phyloP scores from a whole-genome alignment of 2,113 vertebrate species.

The Prunella fulvescens region DNA sequence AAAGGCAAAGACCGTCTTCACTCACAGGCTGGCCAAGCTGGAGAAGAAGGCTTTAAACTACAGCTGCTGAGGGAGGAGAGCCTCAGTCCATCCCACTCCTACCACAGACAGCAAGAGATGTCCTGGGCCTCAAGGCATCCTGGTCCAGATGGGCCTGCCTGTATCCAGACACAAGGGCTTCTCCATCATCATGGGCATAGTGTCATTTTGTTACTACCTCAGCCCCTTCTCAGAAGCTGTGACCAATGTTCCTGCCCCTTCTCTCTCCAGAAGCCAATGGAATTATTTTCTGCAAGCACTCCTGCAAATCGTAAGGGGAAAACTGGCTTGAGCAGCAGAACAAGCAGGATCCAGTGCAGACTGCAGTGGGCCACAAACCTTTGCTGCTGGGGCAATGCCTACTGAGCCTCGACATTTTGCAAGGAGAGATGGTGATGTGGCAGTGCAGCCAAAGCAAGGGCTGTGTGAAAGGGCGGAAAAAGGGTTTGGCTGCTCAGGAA shows the following conservation, averaged over 20 bases:
- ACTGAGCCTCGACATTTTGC: neutral
- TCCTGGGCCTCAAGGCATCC: neutral
- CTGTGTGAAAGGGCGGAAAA: neutral
- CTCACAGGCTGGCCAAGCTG: neutral
- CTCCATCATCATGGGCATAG: neutral
- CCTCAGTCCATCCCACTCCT: neutral
- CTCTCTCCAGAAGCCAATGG: neutral
- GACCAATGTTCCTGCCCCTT: neutral
- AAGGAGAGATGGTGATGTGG: neutral
- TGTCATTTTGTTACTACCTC: neutral
- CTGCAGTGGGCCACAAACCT: neutral
- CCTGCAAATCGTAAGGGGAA: neutral
- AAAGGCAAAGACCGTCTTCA: neutral
- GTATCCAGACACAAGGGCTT: neutral
- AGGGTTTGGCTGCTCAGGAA: constrained; percentile 7
- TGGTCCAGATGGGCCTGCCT: neutral
- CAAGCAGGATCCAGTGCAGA: neutral
- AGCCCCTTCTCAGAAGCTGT: neutral
- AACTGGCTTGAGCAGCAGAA: neutral
- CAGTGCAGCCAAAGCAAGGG: neutral
- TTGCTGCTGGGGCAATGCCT: neutral
- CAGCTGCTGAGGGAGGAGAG: neutral
- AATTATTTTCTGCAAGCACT: neutral
- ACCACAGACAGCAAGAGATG: neutral
- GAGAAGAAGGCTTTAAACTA: neutral